Evolutionary conservation across 2,888 invertebrate genomes (phyloP).

Genomic region (Escarpia spicata): DNA sequence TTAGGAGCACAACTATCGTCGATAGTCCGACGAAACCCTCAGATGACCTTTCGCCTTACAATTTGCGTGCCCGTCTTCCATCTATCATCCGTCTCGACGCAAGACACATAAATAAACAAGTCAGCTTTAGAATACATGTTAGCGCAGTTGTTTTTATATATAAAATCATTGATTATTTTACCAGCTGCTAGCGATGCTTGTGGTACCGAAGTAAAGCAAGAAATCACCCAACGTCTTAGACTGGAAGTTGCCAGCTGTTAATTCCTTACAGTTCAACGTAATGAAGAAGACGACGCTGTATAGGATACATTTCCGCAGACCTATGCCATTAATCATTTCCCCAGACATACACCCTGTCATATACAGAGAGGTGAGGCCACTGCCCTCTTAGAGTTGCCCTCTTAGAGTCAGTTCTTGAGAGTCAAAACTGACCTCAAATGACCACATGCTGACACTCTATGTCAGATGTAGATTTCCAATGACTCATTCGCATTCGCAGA

Average conservation of each 20-base stretch:
- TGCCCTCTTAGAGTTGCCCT: neutral
- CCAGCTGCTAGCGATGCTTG: neutral
- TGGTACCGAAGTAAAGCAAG: neutral
- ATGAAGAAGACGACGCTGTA: neutral
- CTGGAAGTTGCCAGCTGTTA: neutral
- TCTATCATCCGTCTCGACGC: neutral
- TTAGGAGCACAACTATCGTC: neutral
- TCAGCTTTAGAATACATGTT: neutral
- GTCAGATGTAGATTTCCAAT: neutral
- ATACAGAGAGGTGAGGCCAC: neutral
- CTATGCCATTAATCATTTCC: neutral
- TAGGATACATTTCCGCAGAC: neutral
- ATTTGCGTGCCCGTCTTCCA: neutral
- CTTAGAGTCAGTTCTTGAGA: neutral
- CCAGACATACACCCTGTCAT: neutral
- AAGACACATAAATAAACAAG: neutral
- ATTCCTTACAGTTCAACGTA: neutral
- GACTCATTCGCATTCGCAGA: neutral
- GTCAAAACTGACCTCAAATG: neutral
- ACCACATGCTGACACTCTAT: neutral
- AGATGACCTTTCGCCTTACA: neutral
- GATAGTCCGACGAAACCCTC: neutral
- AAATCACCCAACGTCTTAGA: neutral
- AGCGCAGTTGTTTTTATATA: neutral
- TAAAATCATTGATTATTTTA: neutral